These are phyloP conservation scores for Poecilobothrus nobilitatus DNA, from an alignment of 2,888 invertebrate genomes.

Conservation along the genomic window DNA sequence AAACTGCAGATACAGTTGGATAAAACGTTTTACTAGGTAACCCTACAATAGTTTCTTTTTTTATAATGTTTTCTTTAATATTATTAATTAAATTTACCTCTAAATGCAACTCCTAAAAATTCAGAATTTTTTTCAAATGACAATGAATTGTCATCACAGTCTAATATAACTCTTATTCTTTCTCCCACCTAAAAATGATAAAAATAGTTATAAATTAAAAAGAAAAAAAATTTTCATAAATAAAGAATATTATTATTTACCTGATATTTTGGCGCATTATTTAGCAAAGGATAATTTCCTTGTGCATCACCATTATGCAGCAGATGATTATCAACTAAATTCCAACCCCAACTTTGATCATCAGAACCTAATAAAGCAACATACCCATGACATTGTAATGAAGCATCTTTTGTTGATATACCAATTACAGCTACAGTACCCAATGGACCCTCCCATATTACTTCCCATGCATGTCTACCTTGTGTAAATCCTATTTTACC, in stretches of 20 bases:
- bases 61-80: background rate
- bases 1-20: conserved; percentile 95
- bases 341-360: conserved; percentile 99
- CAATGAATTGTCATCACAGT: conserved; percentile 93
- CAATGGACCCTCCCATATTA: conserved; percentile 96
- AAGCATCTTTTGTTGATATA: conserved; percentile 90
- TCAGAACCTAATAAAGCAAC: conserved; percentile 90
- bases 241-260: conserved; percentile 44
- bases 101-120: conserved; percentile 95
- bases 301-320: conserved; percentile 93
- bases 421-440: conserved; percentile 96
- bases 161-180: conserved; percentile 90
- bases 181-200: conserved; percentile 74
- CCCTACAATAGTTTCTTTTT: conserved; percentile 49
- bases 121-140: conserved; percentile 98
- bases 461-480: conserved; percentile 95
- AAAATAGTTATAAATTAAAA: background rate
- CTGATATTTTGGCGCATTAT: conserved; percentile 97
- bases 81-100: conserved; percentile 51
- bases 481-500: conserved; percentile 84
- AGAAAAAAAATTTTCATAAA: background rate
- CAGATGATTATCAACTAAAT: conserved; percentile 94
- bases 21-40: conserved; percentile 87
- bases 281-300: conserved; percentile 86
- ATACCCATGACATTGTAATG: conserved; percentile 90